Evolutionary conservation across 2,797 vertebrate genomes (phyloP), one percentile per base, ranked within the genome.

Genomic region (Fistularia commersonii): DNA sequence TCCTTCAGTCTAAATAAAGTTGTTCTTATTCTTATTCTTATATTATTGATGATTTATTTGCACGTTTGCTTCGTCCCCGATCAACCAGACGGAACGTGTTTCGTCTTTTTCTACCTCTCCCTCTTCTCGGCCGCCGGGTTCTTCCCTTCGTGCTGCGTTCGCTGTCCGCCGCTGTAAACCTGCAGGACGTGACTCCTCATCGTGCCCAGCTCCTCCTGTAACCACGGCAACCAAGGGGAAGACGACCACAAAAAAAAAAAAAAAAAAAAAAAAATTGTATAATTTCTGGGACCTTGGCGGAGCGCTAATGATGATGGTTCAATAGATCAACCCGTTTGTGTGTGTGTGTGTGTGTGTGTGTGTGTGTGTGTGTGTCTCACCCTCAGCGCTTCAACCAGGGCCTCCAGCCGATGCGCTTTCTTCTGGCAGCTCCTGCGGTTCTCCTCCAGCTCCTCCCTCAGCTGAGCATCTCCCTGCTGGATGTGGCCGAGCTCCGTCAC

Each of bases 361-460:
- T 23, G 23, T 23, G 23, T 23, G 23, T 23, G 23, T 23, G 23
- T 1, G 6, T 7, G 3, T 9, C 75, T 85, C 50, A 91, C 91
- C 88, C 72, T 84, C 41, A 92, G 64, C 0, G 88, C 69, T 51
- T 88, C 84, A 7, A 91, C 89, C 69, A 91, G 77, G 8, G 72
- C 69, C 77, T 91, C 88, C 64, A 91, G 66, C 5, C 83, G 84
- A 0, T 81, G 55, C 3, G 89, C 80, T 10, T 88, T 89, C 55
- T 87, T 88, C 70, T 81, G 83, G 57, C 90, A 92, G 77, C 79
- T 84, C 51, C 74, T 81, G 50, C 82, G 53, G 58, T 86, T 88
- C 60, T 91, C 88, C 66, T 90, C 86, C 77, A 92, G 57, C 76
- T 89, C 87, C 49, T 86, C 87, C 66, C 87, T 76, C 49, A 92